Percentiles rank a stretch among this genome's conserved stretches.
Evolutionary conservation across 2,888 invertebrate genomes (phyloP).

Genomic region (Dolichomitus sp.): DNA sequence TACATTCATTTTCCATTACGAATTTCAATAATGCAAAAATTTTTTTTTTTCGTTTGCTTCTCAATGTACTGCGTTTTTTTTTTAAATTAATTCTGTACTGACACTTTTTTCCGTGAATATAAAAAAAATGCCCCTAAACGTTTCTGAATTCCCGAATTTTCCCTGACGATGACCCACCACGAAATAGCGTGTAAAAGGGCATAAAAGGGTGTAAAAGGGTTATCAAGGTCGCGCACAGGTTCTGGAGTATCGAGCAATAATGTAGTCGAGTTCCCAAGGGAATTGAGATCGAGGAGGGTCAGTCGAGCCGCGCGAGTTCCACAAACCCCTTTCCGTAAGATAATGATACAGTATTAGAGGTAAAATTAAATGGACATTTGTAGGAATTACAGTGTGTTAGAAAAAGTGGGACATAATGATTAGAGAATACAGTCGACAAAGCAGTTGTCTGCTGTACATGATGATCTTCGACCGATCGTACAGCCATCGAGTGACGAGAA

Average conservation of each 20-base stretch:
- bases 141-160: no score
- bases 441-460: constrained; percentile 33
- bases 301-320: constrained; percentile 24
- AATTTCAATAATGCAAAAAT: no score
- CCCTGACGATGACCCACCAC: background rate
- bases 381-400: constrained; percentile 8
- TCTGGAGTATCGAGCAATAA: constrained; percentile 22
- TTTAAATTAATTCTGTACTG: no score
- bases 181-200: background rate
- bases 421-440: constrained; percentile 43
- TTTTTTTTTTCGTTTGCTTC: no score
- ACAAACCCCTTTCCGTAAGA: constrained; percentile 8
- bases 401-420: background rate
- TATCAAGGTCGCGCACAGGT: constrained; percentile 8
- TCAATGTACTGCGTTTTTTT: no score
- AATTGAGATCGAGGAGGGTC: constrained; percentile 12
- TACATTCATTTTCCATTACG: no score
- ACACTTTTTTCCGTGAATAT: no score
- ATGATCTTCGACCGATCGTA: constrained; percentile 7
- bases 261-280: constrained; percentile 20
- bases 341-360: constrained; percentile 2
- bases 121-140: no score
- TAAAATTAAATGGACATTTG: constrained; percentile 12
- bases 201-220: constrained; percentile 20
- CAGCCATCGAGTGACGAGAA: constrained; percentile 18